These are phyloP conservation scores for Malurus leucopterus DNA, from an alignment of 2,797 vertebrate species.

Conservation along the genomic window DNA sequence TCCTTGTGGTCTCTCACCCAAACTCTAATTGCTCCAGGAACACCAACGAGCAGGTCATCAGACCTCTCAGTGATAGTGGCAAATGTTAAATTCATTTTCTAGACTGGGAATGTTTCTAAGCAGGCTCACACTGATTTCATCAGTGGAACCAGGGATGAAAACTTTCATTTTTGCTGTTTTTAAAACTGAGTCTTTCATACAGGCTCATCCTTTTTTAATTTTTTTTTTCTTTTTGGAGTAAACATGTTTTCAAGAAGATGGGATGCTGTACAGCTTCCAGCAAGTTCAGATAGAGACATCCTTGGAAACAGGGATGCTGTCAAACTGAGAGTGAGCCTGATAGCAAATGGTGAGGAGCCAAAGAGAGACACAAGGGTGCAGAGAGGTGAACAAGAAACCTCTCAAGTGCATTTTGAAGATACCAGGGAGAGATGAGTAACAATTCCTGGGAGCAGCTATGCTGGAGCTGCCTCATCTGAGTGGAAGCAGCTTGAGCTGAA, in stretches of 20 bases:
- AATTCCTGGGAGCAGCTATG: background rate
- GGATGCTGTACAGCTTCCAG: background rate
- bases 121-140: background rate
- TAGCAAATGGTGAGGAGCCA: background rate
- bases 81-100: background rate
- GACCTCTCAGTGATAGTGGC: background rate
- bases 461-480: background rate
- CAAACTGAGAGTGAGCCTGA: background rate
- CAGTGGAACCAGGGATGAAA: background rate
- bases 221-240: background rate
- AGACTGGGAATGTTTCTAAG: background rate
- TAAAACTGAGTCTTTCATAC: rapidly evolving
- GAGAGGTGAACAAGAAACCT: background rate
- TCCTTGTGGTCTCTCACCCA: background rate
- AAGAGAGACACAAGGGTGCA: background rate
- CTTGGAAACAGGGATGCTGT: background rate
- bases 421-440: background rate
- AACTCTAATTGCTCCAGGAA: background rate
- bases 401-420: background rate
- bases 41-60: background rate
- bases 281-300: background rate
- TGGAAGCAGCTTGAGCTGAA: background rate
- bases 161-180: background rate
- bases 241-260: background rate
- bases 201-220: background rate